Evolutionary conservation across 2,797 vertebrate species (phyloP), one percentile per base, ranked within the genome.

Genomic region (Hafferia zeledoni): DNA sequence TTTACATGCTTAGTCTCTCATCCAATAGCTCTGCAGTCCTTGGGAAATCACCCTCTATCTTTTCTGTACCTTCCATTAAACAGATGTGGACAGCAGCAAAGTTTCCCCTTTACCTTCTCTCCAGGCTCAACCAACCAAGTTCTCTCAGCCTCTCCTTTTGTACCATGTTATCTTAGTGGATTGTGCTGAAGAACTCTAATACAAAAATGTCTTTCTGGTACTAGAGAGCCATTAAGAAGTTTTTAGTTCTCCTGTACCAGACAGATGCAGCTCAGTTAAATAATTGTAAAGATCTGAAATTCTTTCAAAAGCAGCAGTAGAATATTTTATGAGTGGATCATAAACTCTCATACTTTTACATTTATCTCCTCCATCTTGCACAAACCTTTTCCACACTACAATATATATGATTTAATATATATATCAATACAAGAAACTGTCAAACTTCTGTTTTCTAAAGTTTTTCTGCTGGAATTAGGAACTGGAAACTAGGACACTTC

Each of bases 401-500:
- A 63, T 72, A 83, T 67, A 83, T 8, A 37, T 55, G n/a, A 85
- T 74, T 82, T 80, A 75, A 68, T 89, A 44, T 15, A 44, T 15
- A 23, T 67, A 92, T 46, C 33, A 78, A 67, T 67, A 89, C 16
- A 60, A 83, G 82, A 75, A 87, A 31, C 69, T 90, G 76, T 46
- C 55, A 94, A 79, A 92, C 71, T 92, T 75, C 84, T 87, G 87
- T 83, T 91, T 92, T 79, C 74, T 87, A 5, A 92, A 93, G 57
- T 78, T 78, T 57, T 59, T 47, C 74, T 97, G 57, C 75, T 91
- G 44, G 88, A 78, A 59, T 50, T 74, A 83, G 91, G 71, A 30
- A 24, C 77, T 95, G 84, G 86, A 94, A 94, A 94, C 67, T 96
- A 89, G 93, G 96, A 89, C 90, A 65, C 52, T 77, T 72, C 64